A percentile compares a stretch with the other conserved stretches of the same genome.
Evolutionary conservation across 2,797 vertebrate genomes (phyloP).

Genomic region (Gambusia yucatana): DNA sequence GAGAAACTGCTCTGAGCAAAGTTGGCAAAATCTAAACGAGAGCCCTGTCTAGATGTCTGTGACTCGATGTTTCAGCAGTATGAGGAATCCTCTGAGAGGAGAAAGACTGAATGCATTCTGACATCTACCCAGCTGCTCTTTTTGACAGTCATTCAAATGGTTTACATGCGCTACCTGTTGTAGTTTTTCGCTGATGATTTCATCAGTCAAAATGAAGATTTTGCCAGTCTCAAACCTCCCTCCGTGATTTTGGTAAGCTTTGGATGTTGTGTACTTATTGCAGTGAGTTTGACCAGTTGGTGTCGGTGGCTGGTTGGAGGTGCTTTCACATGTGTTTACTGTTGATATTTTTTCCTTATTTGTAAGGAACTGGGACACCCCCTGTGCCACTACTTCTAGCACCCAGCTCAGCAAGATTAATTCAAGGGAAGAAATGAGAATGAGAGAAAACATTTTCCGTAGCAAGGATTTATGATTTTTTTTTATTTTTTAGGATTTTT

Average conservation of each 20-base stretch:
- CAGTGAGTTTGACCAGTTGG: conserved; percentile 82
- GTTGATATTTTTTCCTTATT: conserved; percentile 76
- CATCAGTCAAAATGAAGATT: conserved; percentile 82
- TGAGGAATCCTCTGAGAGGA: conserved; percentile 24
- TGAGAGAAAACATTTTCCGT: background rate
- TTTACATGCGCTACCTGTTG: conserved; percentile 16
- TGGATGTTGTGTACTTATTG: conserved; percentile 83
- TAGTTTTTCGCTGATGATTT: conserved; percentile 24
- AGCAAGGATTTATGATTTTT: background rate
- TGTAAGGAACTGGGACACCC: conserved; percentile 75
- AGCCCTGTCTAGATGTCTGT: conserved; percentile 7
- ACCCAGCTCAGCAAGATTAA: conserved; percentile 19
- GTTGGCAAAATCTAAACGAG: conserved; percentile 28
- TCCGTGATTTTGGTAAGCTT: conserved; percentile 85
- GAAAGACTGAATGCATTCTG: conserved; percentile 22
- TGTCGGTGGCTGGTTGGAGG: conserved; percentile 82
- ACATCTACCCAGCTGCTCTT: conserved; percentile 9
- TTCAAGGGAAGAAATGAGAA: background rate
- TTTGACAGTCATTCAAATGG: conserved; percentile 3
- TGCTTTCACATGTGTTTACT: conserved; percentile 79
- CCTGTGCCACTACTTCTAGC: conserved; percentile 53
- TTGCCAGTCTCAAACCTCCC: conserved; percentile 80
- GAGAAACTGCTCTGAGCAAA: conserved; percentile 21
- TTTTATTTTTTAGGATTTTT: background rate
- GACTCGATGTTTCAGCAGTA: conserved; percentile 19